A percentile compares a stretch with the other conserved stretches of the same genome.
phyloP scores from a whole-genome alignment of 2,888 invertebrate genomes.

The Plagodis pulveraria region DNA sequence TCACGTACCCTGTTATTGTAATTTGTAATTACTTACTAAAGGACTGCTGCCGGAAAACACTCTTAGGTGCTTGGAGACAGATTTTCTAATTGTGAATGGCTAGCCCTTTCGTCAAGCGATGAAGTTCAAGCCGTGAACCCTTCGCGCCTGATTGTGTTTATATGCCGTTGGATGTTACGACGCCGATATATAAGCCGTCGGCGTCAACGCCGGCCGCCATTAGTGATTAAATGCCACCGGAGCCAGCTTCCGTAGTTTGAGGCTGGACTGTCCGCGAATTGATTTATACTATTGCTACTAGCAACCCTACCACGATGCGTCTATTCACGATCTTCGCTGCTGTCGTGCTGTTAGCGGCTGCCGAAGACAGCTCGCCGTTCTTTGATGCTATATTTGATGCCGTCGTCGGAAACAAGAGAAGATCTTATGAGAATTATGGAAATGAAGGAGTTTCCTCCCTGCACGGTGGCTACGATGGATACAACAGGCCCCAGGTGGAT shows the following conservation, averaged over 20 bases:
- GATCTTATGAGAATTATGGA: constrained; percentile 60
- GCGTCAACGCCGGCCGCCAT: constrained; percentile 77
- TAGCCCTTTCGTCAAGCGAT: too few relatives aligned
- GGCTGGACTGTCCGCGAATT: constrained; percentile 74
- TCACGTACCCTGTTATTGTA: too few relatives aligned
- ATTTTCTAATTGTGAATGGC: too few relatives aligned
- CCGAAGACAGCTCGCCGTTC: constrained; percentile 68
- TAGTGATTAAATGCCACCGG: constrained; percentile 76
- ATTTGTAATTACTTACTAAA: too few relatives aligned
- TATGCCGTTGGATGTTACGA: constrained; percentile 78
- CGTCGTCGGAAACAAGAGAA: constrained; percentile 66
- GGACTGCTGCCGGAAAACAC: too few relatives aligned
- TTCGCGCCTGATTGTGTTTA: constrained; percentile 66
- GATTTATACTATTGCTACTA: constrained; percentile 73
- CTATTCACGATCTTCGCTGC: constrained; percentile 48
- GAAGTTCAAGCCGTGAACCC: constrained; percentile 84
- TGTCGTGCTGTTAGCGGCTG: constrained; percentile 47
- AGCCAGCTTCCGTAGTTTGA: constrained; percentile 74
- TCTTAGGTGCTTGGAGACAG: too few relatives aligned
- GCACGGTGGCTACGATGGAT: too few relatives aligned
- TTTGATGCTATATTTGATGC: constrained; percentile 80
- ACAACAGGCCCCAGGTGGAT: too few relatives aligned
- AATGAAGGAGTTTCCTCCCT: not conserved
- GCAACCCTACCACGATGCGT: constrained; percentile 74
- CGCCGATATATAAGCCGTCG: constrained; percentile 80